Percentiles rank a stretch among this genome's conserved stretches.
Evolutionary conservation across 2,888 invertebrate species (phyloP).

Genomic region (Xanthorhoe designata): DNA sequence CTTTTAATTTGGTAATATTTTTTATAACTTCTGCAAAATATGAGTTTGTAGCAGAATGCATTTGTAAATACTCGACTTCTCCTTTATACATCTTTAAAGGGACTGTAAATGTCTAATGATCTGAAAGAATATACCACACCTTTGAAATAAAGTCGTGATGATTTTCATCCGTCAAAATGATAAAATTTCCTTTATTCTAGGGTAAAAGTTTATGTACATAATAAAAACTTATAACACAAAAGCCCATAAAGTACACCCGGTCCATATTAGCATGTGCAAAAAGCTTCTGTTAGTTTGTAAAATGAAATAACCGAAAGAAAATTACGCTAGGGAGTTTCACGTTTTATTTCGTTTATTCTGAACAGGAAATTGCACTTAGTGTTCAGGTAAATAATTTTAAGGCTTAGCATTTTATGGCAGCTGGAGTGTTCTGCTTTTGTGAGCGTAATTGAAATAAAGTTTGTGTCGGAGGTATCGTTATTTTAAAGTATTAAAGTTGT

Average conservation of each 20-base stretch:
- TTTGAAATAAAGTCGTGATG: no score
- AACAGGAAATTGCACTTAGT: constrained; percentile 41
- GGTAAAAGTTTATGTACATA: neutral
- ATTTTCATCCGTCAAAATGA: no score
- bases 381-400: constrained; percentile 31
- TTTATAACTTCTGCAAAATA: no score
- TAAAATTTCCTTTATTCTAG: neutral
- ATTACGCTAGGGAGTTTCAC: constrained; percentile 17
- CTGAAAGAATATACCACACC: no score
- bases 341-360: constrained; percentile 37
- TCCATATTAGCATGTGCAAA: neutral
- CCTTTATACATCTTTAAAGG: no score
- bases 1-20: no score
- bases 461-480: neutral
- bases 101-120: no score
- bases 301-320: constrained; percentile 22
- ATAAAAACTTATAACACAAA: neutral
- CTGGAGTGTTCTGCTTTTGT: constrained; percentile 10
- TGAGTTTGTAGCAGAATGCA: no score
- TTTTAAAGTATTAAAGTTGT: neutral
- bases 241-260: neutral
- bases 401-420: constrained; percentile 23
- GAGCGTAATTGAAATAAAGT: constrained; percentile 10
- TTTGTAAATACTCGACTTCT: no score
- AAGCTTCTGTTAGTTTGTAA: constrained; percentile 3